Conservation (phyloP, 2,888 invertebrate genomes). For the Meteorus cinctellus region DNA sequence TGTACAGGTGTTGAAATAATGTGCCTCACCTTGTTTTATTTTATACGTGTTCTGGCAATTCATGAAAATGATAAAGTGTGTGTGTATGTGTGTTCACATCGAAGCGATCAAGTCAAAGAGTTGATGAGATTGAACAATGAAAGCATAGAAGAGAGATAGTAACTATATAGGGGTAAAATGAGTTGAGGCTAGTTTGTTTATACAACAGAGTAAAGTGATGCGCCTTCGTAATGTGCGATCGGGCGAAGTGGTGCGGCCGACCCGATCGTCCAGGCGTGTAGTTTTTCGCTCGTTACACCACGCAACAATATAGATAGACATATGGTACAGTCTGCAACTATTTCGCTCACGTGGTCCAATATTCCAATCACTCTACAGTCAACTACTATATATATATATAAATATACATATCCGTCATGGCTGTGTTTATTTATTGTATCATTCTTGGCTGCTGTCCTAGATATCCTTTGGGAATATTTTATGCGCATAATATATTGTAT, state of each 20-base stretch:
- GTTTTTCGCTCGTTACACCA: constrained; percentile 38
- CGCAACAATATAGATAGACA: constrained; percentile 24
- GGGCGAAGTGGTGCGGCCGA: constrained; percentile 17
- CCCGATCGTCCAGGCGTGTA: constrained; percentile 25
- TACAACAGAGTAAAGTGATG: background rate
- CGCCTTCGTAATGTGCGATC: constrained; percentile 19
- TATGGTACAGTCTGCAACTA: background rate
- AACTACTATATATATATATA: constrained; percentile 17
- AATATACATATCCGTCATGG: background rate
- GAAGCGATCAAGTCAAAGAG: background rate
- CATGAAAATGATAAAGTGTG: background rate
- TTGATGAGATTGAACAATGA: background rate
- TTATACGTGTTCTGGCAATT: background rate
- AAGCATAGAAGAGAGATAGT: background rate
- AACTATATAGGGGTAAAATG: no score
- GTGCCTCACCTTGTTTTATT: background rate
- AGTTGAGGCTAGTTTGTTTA: constrained; percentile 4
- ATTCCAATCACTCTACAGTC: constrained; percentile 28
- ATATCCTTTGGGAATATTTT: background rate
- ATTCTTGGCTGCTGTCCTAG: background rate
- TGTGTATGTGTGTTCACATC: background rate
- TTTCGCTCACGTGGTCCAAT: constrained; percentile 1
- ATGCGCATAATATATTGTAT: constrained; percentile 7
- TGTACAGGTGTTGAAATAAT: background rate
- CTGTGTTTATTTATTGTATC: constrained; percentile 20